Conservation (phyloP, 2,888 invertebrate genomes). For the Polydrusus tereticollis region DNA sequence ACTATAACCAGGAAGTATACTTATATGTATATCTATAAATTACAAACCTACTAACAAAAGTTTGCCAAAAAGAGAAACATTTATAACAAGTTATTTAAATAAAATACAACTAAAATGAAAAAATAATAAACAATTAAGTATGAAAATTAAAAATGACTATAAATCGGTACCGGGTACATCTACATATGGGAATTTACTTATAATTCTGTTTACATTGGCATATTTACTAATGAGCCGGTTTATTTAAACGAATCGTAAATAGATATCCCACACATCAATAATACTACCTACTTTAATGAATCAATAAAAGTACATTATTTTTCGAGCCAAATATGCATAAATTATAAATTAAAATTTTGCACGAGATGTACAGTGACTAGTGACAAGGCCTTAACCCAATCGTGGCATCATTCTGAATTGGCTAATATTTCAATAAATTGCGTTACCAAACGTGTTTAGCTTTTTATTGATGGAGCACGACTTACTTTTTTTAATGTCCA, state of each 20-base stretch:
- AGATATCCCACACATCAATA: conserved; percentile 4
- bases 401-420: no score
- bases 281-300: not conserved
- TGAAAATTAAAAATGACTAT: not conserved
- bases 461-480: no score
- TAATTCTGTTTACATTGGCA: not conserved
- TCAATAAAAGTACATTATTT: not conserved
- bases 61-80: not conserved
- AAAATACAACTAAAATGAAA: not conserved
- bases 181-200: not conserved
- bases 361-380: no score
- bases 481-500: no score
- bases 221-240: not conserved
- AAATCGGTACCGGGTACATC: not conserved
- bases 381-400: no score
- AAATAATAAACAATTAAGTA: not conserved
- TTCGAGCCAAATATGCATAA: not conserved
- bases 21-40: no score
- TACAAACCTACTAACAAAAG: not conserved
- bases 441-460: no score
- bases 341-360: no score
- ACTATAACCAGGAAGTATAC: no score
- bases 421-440: no score
- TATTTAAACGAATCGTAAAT: not conserved
- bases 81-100: not conserved